phyloP scores from a whole-genome alignment of 2,797 vertebrate genomes.

The Tokudaia muenninki region DNA sequence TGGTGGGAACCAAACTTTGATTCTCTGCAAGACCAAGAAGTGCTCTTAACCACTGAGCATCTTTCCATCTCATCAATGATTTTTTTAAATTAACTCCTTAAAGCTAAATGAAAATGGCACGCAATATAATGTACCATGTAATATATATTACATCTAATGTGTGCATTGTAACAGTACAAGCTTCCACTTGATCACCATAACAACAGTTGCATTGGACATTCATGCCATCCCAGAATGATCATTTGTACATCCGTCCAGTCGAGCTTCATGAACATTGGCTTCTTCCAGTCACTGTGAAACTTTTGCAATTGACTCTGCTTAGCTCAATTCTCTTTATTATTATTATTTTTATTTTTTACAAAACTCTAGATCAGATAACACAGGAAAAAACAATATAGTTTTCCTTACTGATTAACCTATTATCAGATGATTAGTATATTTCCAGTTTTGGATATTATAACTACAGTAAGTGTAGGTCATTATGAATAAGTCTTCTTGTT shows the following conservation, averaged over 20 bases:
- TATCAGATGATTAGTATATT: not conserved
- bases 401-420: not conserved
- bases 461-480: not conserved
- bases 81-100: not conserved
- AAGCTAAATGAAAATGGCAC: not conserved
- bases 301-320: not conserved
- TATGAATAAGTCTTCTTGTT: not conserved
- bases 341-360: not conserved
- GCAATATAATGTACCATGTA: not conserved
- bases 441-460: constrained; percentile 11
- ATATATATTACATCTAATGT: not conserved
- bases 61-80: too few species aligned
- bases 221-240: not conserved
- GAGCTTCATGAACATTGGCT: not conserved
- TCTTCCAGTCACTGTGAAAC: not conserved
- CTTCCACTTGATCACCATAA: too few species aligned
- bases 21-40: not conserved
- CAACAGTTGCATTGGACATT: not conserved
- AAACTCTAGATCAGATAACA: not conserved
- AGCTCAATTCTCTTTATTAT: not conserved
- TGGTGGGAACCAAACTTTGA: not conserved
- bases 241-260: not conserved
- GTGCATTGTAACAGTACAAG: not conserved
- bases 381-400: not conserved
- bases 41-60: too few species aligned